Conservation (phyloP, 1,140 invertebrate genomes). For the Melitaea cinxia region DNA sequence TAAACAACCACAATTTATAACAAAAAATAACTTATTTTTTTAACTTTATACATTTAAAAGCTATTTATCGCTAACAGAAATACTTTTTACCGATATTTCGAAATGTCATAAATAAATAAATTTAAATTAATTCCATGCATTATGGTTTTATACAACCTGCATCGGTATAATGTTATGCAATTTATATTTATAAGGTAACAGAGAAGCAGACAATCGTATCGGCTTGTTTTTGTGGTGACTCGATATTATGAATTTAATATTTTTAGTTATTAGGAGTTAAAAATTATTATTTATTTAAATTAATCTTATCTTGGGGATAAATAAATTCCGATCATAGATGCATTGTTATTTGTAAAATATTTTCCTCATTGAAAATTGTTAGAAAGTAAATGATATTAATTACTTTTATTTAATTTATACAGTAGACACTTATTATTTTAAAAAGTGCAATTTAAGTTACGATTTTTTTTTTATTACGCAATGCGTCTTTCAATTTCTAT, state of each 20-base stretch:
- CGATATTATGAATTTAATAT: not conserved
- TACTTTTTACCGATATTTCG: not conserved
- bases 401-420: too few species aligned
- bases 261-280: not conserved
- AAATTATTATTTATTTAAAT: too few species aligned
- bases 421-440: too few species aligned
- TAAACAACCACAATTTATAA: not conserved
- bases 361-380: too few species aligned
- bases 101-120: slow-evolving; percentile 10
- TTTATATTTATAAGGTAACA: slow-evolving; percentile 6
- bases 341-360: too few species aligned
- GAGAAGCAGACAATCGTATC: not conserved
- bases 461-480: too few species aligned
- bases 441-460: too few species aligned
- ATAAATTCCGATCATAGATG: too few species aligned
- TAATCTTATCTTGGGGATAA: too few species aligned
- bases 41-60: not conserved
- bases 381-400: too few species aligned
- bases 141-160: slow-evolving; percentile 3
- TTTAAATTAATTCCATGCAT: slow-evolving; percentile 3
- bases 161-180: slow-evolving; percentile 3
- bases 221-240: not conserved
- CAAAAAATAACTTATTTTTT: not conserved
- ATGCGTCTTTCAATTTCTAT: too few species aligned
- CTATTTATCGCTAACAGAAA: not conserved